Base-by-base conservation (phyloP, 2,113 vertebrate genomes). In the Pteronura brasiliensis region DNA sequence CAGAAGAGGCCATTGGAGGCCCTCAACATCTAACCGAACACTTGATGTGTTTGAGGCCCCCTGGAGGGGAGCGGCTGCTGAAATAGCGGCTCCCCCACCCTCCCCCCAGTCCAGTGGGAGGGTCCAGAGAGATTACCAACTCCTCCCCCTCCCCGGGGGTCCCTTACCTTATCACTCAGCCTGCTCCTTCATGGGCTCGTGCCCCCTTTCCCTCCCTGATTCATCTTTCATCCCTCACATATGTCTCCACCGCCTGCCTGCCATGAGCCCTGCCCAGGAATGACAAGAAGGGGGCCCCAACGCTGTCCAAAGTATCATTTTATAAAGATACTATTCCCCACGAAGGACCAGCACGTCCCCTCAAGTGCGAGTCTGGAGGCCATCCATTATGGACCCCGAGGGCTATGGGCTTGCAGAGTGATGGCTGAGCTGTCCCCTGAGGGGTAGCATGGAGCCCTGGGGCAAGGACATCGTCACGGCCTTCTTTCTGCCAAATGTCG, bases 401-500 rank as follows among this genome's bases (percentile, higher is more conserved):
- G 57, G 34, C 12, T 18, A 6, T 3, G 7, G 14, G 27, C 36
- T 42, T 6, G 20, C 17, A 25, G 25, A 69, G 34, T 31, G 34
- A 36, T 17, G 76, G 21, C 34, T 18, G 3, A 21, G 23, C 79
- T 31, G 29, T 71, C 23, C 47, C 44, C 21, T 25, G 27, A 14
- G 1, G 11, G 57, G n/a, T 1, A 15, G 17, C 34, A 6, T 34
- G 49, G 14, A n/a, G 39, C 11, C 39, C 5, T 0, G 2, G 3
- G 15, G 34, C 2, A 34, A 25, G 0, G 6, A 9, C 7, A 4
- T 57, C 4, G 6, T 31, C 39, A 42, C 3, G 4, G 17, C 57
- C 83, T 93, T 95, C 79, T 87, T 80, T 72, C 36, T 34, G n/a
- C 77, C 82, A 67, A 21, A 65, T 4, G 1, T n/a, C 21, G 6